Evolutionary conservation across 2,888 invertebrate genomes (phyloP).

Genomic region (Lysandra bellargus): DNA sequence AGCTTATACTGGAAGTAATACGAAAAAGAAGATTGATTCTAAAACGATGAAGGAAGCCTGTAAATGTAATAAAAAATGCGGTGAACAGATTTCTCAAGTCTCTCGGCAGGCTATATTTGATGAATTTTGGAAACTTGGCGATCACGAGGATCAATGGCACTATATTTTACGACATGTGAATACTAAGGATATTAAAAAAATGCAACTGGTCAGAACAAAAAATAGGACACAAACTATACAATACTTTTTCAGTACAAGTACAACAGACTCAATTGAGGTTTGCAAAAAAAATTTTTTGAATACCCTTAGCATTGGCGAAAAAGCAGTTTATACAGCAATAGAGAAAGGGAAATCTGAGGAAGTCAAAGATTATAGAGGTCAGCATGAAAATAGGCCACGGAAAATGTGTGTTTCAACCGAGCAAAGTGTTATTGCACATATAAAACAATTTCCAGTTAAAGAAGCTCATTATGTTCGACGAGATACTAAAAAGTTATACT

Average conservation of each 20-base stretch:
- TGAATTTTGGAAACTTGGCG: background rate
- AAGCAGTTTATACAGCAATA: background rate
- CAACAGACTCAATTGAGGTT: background rate
- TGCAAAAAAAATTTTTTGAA: background rate
- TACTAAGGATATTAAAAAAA: too few relatives aligned
- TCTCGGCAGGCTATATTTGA: background rate
- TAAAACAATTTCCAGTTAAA: background rate
- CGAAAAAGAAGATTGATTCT: background rate
- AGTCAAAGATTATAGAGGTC: background rate
- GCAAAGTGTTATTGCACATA: constrained; percentile 4
- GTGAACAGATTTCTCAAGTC: too few relatives aligned
- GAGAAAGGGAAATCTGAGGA: too few relatives aligned
- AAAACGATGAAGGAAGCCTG: too few relatives aligned
- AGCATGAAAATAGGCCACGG: background rate
- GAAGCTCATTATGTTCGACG: constrained; percentile 13
- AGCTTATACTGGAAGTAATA: background rate
- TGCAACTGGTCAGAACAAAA: background rate
- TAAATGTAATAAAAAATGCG: background rate
- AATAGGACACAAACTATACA: background rate
- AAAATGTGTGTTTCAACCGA: constrained; percentile 8
- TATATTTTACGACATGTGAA: background rate
- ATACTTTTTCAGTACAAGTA: background rate
- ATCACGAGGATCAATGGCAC: background rate
- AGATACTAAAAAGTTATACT: background rate
- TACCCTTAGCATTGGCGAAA: background rate